These are phyloP conservation scores for Trochalopteron elliotii DNA, from an alignment of 2,113 vertebrate species.

Conservation along the genomic window DNA sequence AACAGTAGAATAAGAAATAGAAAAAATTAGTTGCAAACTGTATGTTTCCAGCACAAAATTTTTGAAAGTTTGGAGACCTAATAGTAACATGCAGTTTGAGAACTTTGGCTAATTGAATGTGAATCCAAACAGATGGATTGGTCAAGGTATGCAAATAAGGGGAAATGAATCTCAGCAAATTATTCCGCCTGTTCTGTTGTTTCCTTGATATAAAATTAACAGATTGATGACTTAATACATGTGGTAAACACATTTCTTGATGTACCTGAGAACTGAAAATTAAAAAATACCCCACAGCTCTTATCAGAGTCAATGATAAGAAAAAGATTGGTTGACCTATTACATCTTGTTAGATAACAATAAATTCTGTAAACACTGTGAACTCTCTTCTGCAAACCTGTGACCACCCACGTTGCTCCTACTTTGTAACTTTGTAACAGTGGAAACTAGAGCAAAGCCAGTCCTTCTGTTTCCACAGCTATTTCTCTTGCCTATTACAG, in stretches of 20 bases:
- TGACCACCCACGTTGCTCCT: not conserved
- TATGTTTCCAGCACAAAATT: not conserved
- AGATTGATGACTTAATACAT: not conserved
- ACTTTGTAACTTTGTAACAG: not conserved
- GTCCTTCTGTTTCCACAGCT: not conserved
- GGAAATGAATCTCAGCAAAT: not conserved
- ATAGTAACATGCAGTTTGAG: not conserved
- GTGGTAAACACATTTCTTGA: not conserved
- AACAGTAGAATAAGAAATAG: not conserved
- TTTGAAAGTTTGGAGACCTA: not conserved
- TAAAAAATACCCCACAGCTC: not conserved
- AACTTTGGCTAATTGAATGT: not conserved
- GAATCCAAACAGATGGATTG: not conserved
- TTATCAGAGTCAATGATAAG: not conserved
- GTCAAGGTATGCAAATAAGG: not conserved
- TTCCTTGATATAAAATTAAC: not conserved
- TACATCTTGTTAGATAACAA: accelerated
- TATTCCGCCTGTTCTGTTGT: not conserved
- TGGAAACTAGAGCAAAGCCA: not conserved
- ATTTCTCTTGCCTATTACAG: not conserved
- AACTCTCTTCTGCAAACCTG: not conserved
- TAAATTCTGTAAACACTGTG: not conserved
- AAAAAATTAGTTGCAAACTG: not conserved
- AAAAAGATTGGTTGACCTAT: not conserved
- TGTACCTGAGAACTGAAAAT: not conserved